phyloP scores from a whole-genome alignment of 2,797 vertebrate species.

The Siniperca undulata region DNA sequence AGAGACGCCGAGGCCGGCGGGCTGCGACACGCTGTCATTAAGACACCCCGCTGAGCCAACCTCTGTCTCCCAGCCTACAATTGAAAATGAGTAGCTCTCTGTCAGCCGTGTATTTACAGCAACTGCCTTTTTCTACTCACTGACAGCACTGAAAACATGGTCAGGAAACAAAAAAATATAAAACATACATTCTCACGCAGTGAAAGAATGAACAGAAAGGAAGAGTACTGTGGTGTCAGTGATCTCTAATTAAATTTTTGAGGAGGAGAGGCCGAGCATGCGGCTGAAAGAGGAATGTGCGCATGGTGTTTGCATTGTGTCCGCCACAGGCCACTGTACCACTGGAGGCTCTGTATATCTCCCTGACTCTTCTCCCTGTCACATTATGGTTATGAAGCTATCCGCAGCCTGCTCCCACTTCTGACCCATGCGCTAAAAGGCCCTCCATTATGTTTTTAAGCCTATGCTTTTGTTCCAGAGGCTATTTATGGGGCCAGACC shows the following conservation, averaged over 20 bases:
- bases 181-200: constrained; percentile 52
- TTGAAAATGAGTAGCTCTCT: constrained; percentile 70
- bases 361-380: constrained; percentile 76
- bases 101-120: constrained; percentile 75
- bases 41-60: constrained; percentile 78
- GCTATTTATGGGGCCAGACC: constrained; percentile 70
- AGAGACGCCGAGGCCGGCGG: constrained; percentile 64
- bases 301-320: constrained; percentile 81
- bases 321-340: constrained; percentile 77
- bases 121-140: constrained; percentile 25
- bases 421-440: constrained; percentile 68
- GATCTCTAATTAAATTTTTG: constrained; percentile 78
- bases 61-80: constrained; percentile 74
- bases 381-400: constrained; percentile 79
- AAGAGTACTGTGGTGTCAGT: constrained; percentile 70
- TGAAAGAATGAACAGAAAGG: constrained; percentile 56
- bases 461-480: constrained; percentile 76
- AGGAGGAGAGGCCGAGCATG: constrained; percentile 70
- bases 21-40: constrained; percentile 81
- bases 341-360: constrained; percentile 76
- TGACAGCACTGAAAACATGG: constrained; percentile 60
- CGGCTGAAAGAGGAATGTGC: constrained; percentile 76
- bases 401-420: constrained; percentile 74
- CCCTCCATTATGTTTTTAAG: constrained; percentile 78
- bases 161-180: constrained; percentile 41